phyloP scores from a whole-genome alignment of 2,113 vertebrate species.

The Coptodon bakossiorum region DNA sequence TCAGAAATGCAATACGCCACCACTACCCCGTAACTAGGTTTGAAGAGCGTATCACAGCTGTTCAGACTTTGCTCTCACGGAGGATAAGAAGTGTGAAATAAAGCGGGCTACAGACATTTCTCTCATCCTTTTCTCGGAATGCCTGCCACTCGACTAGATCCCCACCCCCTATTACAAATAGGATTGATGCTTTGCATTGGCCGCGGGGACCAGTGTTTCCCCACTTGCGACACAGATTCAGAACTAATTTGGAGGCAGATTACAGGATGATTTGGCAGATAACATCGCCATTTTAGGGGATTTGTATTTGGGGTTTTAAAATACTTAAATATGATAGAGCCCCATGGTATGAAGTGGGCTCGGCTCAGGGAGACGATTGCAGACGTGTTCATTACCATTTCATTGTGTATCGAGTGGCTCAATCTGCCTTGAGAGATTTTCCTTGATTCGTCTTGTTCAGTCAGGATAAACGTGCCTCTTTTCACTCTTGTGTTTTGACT shows the following conservation, averaged over 20 bases:
- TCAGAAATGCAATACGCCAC: conserved; percentile 44
- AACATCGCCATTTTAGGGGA: conserved; percentile 63
- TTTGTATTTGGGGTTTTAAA: conserved; percentile 66
- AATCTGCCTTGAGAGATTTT: conserved; percentile 45
- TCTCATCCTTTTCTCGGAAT: conserved; percentile 37
- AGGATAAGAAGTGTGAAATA: conserved; percentile 62
- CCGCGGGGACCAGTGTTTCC: conserved; percentile 56
- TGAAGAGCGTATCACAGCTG: conserved; percentile 52
- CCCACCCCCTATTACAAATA: conserved; percentile 58
- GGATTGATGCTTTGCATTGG: conserved; percentile 61
- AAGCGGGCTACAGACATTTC: conserved; percentile 40
- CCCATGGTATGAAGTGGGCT: conserved; percentile 34
- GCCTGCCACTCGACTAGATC: conserved; percentile 38
- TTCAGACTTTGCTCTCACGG: conserved; percentile 42
- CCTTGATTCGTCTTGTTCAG: conserved; percentile 29
- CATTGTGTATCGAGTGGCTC: conserved; percentile 56
- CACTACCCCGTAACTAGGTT: conserved; percentile 33
- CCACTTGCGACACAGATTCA: conserved; percentile 52
- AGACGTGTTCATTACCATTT: conserved; percentile 59
- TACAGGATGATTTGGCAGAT: conserved; percentile 69
- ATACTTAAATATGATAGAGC: conserved; percentile 57
- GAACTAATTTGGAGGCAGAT: conserved; percentile 71
- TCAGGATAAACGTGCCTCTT: conserved; percentile 6
- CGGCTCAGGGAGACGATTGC: conserved; percentile 22
- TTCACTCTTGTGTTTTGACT: not conserved